Base-by-base conservation (phyloP, 2,888 invertebrate genomes). In the Pelosia muscerda region DNA sequence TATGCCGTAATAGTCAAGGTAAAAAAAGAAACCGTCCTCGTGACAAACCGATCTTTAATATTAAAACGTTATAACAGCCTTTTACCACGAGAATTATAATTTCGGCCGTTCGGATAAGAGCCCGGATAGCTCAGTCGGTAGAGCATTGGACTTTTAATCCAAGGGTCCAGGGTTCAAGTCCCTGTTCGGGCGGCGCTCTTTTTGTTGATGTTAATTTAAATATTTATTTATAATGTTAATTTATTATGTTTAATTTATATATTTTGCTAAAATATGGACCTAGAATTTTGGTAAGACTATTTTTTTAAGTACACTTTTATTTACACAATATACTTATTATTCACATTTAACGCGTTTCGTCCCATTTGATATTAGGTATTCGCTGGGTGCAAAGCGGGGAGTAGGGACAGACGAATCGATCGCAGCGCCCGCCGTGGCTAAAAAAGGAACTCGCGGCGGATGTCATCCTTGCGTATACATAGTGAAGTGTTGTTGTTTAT, bases 121-220 rank as follows among this genome's bases (percentile, higher is more conserved):
- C 95, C 95, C 95, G 95, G 95, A 95, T 95, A 95, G 95, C 95
- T 95, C 95, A 95, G 95, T 95, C 95, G 95, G 95, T 95, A 95
- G 95, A 95, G 95, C 94, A 94, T 95, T 94, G 94, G 94, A 94
- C 94, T 94, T 94, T 93, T 95, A 95, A 94, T 95, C 95, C 94
- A 94, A 95, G 95, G 95, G 95, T 95, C 94, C 94, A 95, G 95
- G 95, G 95, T 95, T 95, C 95, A 95, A 95, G 95, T 95, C 95
- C 95, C 95, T 95, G 95, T 95, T 95, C 94, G 95, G 94, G 94
- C 93, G 95, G 77, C 3, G 42, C 0, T 23, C 74, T 84, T 87
- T 87, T 78, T 75, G 63, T 11, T 54, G 4, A 23, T 23, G 10
- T 2, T 0, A 15, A 75, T 60, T 63, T 58, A 38, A 42, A 9